Evolutionary conservation across 1,140 invertebrate species (phyloP), one percentile per base, ranked within the genome.

Genomic region (Euschistus heros): DNA sequence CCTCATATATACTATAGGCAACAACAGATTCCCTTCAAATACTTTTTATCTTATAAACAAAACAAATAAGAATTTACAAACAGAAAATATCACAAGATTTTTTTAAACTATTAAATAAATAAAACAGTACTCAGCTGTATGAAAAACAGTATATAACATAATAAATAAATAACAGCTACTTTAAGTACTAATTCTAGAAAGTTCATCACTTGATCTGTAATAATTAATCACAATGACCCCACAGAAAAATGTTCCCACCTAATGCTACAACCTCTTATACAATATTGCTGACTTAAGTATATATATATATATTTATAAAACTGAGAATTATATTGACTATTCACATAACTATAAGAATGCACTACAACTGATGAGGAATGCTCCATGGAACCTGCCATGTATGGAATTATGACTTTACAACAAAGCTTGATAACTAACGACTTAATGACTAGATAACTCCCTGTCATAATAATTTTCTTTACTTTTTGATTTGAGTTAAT

Each of bases 271-370:
- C 6, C 22, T 57, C 54, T 15, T 4, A 57, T 6, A 57, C 33
- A 57, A 57, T 57, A 57, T 57, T 57, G 54, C 54, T 57, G 20
- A 57, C 54, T 50, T 22, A 50, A 50, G n/a, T 22, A 50, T 50
- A 20, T 18, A 14, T 50, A 50, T 50, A 50, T 47, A 18, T 10
- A 10, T 44, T 44, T 20, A 50, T 50, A 50, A 18, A 50, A 50
- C n/a, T 20, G 47, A 50, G 47, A 20, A n/a, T 50, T 50, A 50
- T 20, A 18, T n/a, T 50, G 47, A 20, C 5, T 50, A 50, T 50
- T 50, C 20, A 20, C 47, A 20, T 50, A 13, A 50, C 7, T 18
- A 50, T 13, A 18, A 50, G 10, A n/a, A 20, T 57, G 15, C 13
- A 57, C 54, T 57, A 57, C 18, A 24, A 50, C 5, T 22, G 22